Evolutionary conservation across 2,113 vertebrate species (phyloP).

Genomic region (Brachirus orientalis): DNA sequence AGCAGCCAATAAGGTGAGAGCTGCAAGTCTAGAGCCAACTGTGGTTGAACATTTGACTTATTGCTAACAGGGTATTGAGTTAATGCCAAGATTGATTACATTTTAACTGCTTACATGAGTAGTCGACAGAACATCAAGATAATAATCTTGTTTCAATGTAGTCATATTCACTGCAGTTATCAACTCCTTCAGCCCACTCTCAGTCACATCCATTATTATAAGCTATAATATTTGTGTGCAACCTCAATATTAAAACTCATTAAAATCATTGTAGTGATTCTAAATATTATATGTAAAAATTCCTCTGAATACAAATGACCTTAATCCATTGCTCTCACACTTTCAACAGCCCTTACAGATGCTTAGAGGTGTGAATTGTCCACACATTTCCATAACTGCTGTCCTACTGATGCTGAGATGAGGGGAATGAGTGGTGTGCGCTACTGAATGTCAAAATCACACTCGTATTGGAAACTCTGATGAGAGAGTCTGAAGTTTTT

Average conservation of each 20-base stretch:
- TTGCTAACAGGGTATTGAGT: background rate
- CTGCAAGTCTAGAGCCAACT: background rate
- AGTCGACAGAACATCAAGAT: background rate
- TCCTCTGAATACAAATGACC: conserved; percentile 12
- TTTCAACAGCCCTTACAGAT: conserved; percentile 9
- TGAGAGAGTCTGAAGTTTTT: too few species aligned
- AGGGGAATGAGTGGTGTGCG: background rate
- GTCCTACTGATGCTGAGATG: background rate
- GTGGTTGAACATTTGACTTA: background rate
- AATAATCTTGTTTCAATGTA: conserved; percentile 4
- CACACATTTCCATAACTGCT: conserved; percentile 25
- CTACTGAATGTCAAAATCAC: background rate
- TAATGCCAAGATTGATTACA: conserved; percentile 7
- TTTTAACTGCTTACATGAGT: conserved; percentile 1
- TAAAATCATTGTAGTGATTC: background rate
- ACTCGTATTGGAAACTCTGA: background rate
- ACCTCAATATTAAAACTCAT: background rate
- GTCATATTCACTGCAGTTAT: background rate
- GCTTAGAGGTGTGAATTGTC: conserved; percentile 12
- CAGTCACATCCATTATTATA: background rate
- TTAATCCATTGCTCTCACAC: background rate
- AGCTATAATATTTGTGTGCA: background rate
- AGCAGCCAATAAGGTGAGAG: conserved; percentile 88
- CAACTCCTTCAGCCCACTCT: background rate
- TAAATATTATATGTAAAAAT: background rate